Conservation (phyloP, 1,140 invertebrate species). For the Ectropis grisescens region DNA sequence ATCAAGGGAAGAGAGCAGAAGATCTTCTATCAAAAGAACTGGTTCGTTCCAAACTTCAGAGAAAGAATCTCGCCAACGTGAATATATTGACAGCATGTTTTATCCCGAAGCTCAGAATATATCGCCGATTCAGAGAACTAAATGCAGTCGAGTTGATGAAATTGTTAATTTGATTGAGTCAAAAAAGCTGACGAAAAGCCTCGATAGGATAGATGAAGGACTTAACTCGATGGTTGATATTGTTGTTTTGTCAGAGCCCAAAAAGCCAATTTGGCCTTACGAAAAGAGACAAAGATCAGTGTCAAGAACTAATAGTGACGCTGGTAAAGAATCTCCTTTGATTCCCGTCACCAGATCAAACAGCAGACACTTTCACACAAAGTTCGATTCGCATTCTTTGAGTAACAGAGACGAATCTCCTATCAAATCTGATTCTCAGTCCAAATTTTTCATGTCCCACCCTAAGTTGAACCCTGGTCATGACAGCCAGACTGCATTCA, state of each 20-base stretch:
- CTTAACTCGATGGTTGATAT: conserved; percentile 81
- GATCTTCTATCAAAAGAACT: conserved; percentile 55
- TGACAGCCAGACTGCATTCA: conserved; percentile 40
- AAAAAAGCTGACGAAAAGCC: conserved; percentile 78
- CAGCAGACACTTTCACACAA: conserved; percentile 33
- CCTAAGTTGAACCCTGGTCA: conserved; percentile 43
- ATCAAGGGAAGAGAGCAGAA: conserved; percentile 48
- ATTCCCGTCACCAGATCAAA: conserved; percentile 41
- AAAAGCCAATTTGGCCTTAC: conserved; percentile 62
- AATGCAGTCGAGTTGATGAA: conserved; percentile 63
- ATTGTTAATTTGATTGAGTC: conserved; percentile 69
- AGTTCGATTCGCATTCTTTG: too few relatives aligned
- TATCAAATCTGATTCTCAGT: conserved; percentile 43
- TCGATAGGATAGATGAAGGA: conserved; percentile 83
- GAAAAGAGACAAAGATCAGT: conserved; percentile 57
- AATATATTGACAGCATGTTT: conserved; percentile 65
- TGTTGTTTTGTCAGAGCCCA: conserved; percentile 71
- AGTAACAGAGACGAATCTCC: conserved; percentile 33
- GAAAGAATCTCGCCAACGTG: conserved; percentile 55
- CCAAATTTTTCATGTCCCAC: conserved; percentile 44
- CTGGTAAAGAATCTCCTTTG: conserved; percentile 45
- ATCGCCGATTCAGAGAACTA: conserved; percentile 53
- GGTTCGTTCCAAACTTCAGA: conserved; percentile 67
- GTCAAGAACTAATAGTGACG: conserved; percentile 61
- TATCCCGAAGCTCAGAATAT: conserved; percentile 29